Base-by-base conservation (phyloP, 2,888 invertebrate genomes). In the Sarcophaga rosellei region DNA sequence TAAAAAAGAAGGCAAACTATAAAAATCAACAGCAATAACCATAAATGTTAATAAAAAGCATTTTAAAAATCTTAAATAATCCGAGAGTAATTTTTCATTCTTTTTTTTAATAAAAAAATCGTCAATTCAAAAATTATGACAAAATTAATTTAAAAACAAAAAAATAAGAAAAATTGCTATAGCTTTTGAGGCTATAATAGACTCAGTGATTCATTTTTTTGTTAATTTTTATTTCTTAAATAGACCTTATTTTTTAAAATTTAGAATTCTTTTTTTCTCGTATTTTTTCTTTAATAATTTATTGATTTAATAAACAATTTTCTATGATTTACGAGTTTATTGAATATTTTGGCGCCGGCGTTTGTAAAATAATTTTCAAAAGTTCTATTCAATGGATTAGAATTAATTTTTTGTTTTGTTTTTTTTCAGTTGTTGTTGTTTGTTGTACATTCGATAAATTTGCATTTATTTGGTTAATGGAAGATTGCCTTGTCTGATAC, bases 401-500 rank as follows among this genome's bases (percentile, higher is more conserved):
- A 69, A 78, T 68, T 57, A 69, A 53, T 73, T 62, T 45, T 21
- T 68, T 68, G 12, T 47, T 66, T 21, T 21, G 2, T 45, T 68
- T 35, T 72, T 63, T 44, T 15, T 8, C 11, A 17, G 15, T 23
- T 53, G 17, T 25, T 17, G 59, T 23, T 53, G 35, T 35, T 35
- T 35, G 8, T 8, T 35, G 35, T 35, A 35, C 35, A 35, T 35
- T 20, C 10, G 10, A 66, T 66, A 62, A 53, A 45, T 63, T 25
- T 74, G 53, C 70, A 5, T 59, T 15, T 72, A 62, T 73, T 80
- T 79, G 69, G 45, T 35, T 72, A 59, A 77, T 72, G 63, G 70
- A 74, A 81, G 86, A 86, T 86, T 84, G 75, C 86, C 86, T 86
- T 86, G 86, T 81, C 21, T 74, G 86, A 86, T 86, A 86, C 86